Base-by-base conservation (phyloP, 2,888 invertebrate genomes). In the Tineola bisselliella region DNA sequence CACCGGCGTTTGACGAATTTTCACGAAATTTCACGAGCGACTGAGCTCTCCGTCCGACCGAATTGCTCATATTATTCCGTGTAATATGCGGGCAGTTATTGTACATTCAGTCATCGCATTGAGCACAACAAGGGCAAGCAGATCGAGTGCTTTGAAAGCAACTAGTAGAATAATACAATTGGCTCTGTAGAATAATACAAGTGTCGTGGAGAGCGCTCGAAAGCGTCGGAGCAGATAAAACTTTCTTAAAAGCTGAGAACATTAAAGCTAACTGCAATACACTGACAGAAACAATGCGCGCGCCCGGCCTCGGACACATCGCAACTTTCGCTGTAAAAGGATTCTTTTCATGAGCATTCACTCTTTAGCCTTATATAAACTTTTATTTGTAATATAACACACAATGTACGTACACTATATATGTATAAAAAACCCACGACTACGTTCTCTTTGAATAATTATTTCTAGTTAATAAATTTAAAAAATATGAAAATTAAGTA, bases 181-280 rank as follows among this genome's bases (percentile, higher is more conserved):
- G 48, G 48, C 48, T 48, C 48, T 48, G 6, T 48, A 8, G 17
- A 15, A 48, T n/a, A n/a, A n/a, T n/a, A n/a, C n/a, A n/a, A 48
- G 15, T 48, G 10, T 10, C 38, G 6, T 38, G 5, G 15, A 48
- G 48, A 2, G 17, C 48, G 10, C 15, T 48, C 17, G 15, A 48
- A 48, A 44, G 44, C 44, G 44, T 44, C 13, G 44, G 13, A 44
- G 48, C 48, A 48, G 48, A 48, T 48, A 48, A 48, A 48, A 48
- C 48, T 48, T 48, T 17, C 48, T 48, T 10, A 48, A 44, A 11
- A 13, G 44, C 48, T 48, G 15, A 8, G 15, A 48, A 48, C 48
- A 48, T 48, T 48, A 48, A 48, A 48, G 48, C 48, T 48, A 13
- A 48, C 48, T 48, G 15, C 48, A 48, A 10, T 48, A 48, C 48